Percentiles rank a stretch among this genome's conserved stretches.
These are phyloP conservation scores for Sthenelais limicola DNA, from an alignment of 2,888 invertebrate species.

Conservation along the genomic window DNA sequence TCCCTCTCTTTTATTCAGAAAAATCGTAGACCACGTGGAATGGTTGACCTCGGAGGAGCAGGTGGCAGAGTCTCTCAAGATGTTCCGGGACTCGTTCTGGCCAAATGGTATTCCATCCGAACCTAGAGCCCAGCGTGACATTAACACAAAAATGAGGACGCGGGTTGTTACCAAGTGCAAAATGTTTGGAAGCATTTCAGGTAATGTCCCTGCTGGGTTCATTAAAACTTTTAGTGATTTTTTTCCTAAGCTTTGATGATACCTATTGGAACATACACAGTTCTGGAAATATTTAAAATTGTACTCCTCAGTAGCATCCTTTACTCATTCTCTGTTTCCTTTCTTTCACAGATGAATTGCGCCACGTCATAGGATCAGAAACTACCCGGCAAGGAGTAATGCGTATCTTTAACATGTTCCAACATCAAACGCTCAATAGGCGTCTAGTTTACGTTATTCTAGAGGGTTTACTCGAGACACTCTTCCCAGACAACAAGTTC, in stretches of 20 bases:
- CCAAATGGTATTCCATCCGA: constrained; percentile 76
- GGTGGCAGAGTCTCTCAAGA: constrained; percentile 87
- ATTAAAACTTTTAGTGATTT: too few relatives aligned
- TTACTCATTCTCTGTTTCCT: too few relatives aligned
- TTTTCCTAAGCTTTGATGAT: too few relatives aligned
- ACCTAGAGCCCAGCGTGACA: constrained; percentile 75
- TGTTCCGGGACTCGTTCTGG: constrained; percentile 79
- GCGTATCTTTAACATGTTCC: constrained; percentile 89
- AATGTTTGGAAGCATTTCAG: constrained; percentile 86
- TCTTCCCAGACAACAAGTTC: constrained; percentile 87
- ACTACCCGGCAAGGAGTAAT: constrained; percentile 87
- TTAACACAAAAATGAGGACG: constrained; percentile 81
- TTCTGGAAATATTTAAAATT: too few relatives aligned
- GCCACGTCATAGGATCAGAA: constrained; percentile 90
- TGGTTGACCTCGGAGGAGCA: constrained; percentile 89
- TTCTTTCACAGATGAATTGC: constrained; percentile 82
- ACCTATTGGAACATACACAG: too few relatives aligned
- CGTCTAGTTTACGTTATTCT: constrained; percentile 86
- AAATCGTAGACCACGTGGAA: constrained; percentile 90
- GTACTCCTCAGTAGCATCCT: too few relatives aligned
- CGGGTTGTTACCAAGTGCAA: constrained; percentile 89
- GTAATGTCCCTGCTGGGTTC: too few relatives aligned
- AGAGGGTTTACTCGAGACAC: constrained; percentile 84
- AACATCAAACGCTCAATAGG: constrained; percentile 87
- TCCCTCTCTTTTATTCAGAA: too few relatives aligned